phyloP scores from a whole-genome alignment of 2,113 vertebrate genomes.

The Piliocolobus tephrosceles region DNA sequence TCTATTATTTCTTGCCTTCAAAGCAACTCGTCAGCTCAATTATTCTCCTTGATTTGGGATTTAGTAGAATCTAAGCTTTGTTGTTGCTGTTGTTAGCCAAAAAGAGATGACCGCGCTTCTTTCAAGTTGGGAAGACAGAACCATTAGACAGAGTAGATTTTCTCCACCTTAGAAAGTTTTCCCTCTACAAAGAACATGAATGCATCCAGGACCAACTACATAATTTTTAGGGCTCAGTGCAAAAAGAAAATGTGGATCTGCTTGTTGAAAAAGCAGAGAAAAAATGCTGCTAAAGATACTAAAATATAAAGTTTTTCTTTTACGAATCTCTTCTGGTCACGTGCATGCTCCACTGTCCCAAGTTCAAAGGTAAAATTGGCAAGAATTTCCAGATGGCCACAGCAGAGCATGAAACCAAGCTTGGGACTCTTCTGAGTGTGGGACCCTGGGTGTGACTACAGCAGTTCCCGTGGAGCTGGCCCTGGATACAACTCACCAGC shows the following conservation, averaged over 20 bases:
- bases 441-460: too few relatives aligned
- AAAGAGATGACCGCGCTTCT: neutral
- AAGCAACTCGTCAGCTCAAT: neutral
- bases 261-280: neutral
- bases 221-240: neutral
- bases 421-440: neutral
- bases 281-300: neutral
- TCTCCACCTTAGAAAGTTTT: neutral
- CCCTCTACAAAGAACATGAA: neutral
- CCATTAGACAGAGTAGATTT: neutral
- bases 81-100: neutral
- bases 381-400: neutral
- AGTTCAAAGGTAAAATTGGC: neutral
- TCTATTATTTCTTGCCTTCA: neutral
- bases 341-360: neutral
- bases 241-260: neutral
- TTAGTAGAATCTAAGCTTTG: neutral
- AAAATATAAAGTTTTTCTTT: neutral
- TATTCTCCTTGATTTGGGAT: neutral
- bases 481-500: too few relatives aligned
- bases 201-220: neutral
- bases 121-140: neutral
- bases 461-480: fast-evolving
- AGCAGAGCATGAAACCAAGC: neutral
- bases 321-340: neutral